Evolutionary conservation across 2,888 invertebrate genomes (phyloP).

Genomic region (Eupithecia tripunctaria): DNA sequence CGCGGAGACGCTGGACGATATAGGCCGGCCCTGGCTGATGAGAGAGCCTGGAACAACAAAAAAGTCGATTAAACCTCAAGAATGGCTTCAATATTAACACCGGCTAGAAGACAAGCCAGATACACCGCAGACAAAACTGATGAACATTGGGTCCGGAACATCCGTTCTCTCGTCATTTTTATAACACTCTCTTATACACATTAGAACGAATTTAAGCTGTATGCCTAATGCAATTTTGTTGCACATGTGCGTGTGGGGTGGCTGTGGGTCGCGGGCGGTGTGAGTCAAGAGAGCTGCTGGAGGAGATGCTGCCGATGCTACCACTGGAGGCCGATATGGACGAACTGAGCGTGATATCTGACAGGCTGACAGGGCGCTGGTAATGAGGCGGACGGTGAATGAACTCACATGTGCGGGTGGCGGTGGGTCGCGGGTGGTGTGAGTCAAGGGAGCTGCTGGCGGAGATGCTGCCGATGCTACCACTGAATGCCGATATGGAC

Average conservation of each 20-base stretch:
- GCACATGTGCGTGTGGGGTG: slow-evolving; percentile 88
- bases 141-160: too few relatives aligned
- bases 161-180: too few relatives aligned
- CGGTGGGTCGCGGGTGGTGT: slow-evolving; percentile 86
- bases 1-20: slow-evolving; percentile 89
- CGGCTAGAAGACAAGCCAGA: too few relatives aligned
- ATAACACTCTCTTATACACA: too few relatives aligned
- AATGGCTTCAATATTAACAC: too few relatives aligned
- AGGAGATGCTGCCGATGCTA: slow-evolving; percentile 84
- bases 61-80: not conserved
- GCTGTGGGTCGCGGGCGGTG: slow-evolving; percentile 86
- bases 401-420: slow-evolving; percentile 89
- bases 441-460: slow-evolving; percentile 84
- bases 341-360: too few relatives aligned
- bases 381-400: too few relatives aligned
- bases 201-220: too few relatives aligned
- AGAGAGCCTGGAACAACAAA: slow-evolving; percentile 83
- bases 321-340: slow-evolving; percentile 86
- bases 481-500: slow-evolving; percentile 87
- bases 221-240: too few relatives aligned
- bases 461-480: slow-evolving; percentile 84
- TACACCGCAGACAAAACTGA: too few relatives aligned
- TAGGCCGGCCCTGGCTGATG: slow-evolving; percentile 89
- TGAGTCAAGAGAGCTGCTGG: slow-evolving; percentile 84
- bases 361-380: too few relatives aligned